Conservation (phyloP, 2,888 invertebrate genomes). For the Drosophila tanythrix region DNA sequence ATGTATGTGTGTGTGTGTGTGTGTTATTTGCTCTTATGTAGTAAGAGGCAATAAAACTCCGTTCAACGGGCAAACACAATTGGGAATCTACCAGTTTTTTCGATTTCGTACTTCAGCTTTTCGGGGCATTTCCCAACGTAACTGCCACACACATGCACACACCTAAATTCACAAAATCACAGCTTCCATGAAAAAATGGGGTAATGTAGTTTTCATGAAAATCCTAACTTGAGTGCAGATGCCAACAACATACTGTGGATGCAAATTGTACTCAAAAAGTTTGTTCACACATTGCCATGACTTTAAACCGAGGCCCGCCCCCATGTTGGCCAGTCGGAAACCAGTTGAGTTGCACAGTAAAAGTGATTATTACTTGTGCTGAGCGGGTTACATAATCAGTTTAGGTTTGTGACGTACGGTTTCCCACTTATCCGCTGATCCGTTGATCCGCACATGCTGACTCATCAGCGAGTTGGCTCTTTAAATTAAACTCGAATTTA, state of each 20-base stretch:
- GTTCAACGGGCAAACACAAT: neutral
- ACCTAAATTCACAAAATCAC: neutral
- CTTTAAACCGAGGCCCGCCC: constrained; percentile 35
- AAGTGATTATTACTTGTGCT: constrained; percentile 70
- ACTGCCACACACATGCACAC: neutral
- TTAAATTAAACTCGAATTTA: constrained; percentile 76
- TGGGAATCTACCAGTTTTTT: constrained; percentile 30
- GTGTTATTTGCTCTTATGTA: constrained; percentile 1
- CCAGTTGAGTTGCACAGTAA: constrained; percentile 70
- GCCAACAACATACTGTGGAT: neutral
- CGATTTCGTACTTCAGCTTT: neutral
- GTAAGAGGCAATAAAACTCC: constrained; percentile 3
- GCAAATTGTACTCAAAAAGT: constrained; percentile 24
- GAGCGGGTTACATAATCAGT: constrained; percentile 74
- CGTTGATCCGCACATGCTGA: constrained; percentile 49
- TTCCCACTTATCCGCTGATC: constrained; percentile 51
- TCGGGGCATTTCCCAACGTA: constrained; percentile 10
- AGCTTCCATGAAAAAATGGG: constrained; percentile 6
- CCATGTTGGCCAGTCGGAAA: constrained; percentile 56
- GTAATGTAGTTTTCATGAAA: neutral
- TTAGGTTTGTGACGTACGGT: constrained; percentile 69
- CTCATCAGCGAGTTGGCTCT: constrained; percentile 63
- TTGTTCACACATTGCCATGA: constrained; percentile 75
- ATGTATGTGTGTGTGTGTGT: neutral
- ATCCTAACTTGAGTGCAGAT: constrained; percentile 1